Percentiles rank a stretch among this genome's conserved stretches.
phyloP scores from a whole-genome alignment of 2,113 vertebrate species.

The Diphyllodes magnificus region DNA sequence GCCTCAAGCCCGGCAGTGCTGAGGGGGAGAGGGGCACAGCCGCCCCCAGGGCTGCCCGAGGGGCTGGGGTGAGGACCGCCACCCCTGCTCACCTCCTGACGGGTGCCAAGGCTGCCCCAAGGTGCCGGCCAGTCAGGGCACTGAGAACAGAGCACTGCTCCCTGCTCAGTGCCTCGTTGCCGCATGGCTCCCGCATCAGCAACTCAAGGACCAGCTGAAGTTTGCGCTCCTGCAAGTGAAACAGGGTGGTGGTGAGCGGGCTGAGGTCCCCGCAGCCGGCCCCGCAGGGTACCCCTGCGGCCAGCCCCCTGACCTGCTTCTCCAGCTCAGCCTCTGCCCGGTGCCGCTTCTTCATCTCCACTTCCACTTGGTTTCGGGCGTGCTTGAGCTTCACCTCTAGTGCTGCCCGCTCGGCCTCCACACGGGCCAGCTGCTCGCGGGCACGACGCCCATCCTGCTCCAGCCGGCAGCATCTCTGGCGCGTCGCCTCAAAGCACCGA shows the following conservation, averaged over 20 bases:
- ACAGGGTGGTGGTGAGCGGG: accelerated
- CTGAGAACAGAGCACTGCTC: constrained; percentile 66
- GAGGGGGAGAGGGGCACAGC: neutral
- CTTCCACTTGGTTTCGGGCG: constrained; percentile 82
- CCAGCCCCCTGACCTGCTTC: constrained; percentile 68
- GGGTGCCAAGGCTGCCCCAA: neutral
- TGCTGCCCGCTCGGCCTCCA: constrained; percentile 73
- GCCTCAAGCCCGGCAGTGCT: neutral
- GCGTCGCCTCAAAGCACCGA: constrained; percentile 64
- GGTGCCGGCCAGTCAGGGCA: constrained; percentile 56
- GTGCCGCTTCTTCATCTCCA: constrained; percentile 84
- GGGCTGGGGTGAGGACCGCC: accelerated
- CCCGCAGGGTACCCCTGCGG: accelerated
- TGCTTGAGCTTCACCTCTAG: constrained; percentile 85
- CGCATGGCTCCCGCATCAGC: constrained; percentile 72
- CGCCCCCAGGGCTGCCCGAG: accelerated
- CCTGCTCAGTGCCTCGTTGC: constrained; percentile 64
- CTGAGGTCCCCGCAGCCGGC: too few species aligned
- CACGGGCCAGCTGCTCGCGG: constrained; percentile 75
- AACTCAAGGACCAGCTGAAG: constrained; percentile 80
- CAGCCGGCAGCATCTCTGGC: constrained; percentile 70
- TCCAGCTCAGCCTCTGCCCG: constrained; percentile 77
- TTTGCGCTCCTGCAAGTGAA: constrained; percentile 72
- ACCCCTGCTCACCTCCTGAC: constrained; percentile 13
- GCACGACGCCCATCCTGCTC: constrained; percentile 74